Percentiles rank a stretch among this genome's conserved stretches.
phyloP scores from a whole-genome alignment of 2,113 vertebrate species.

The Panthera uncia region DNA sequence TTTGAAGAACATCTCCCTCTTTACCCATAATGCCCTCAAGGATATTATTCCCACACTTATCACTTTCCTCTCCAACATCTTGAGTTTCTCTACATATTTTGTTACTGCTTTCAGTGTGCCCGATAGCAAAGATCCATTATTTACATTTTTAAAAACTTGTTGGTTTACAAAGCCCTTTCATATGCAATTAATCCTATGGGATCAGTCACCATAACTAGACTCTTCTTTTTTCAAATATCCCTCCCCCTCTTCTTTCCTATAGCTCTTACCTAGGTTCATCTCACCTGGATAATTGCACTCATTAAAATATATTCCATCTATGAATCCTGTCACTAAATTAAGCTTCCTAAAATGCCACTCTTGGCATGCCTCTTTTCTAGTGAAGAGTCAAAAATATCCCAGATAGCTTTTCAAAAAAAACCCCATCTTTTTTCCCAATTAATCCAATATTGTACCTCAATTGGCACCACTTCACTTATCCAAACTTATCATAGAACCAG shows the following conservation, averaged over 20 bases:
- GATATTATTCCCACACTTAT: not conserved
- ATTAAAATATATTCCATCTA: not conserved
- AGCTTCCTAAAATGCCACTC: not conserved
- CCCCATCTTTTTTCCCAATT: not conserved
- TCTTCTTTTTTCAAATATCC: not conserved
- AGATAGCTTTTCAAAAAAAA: not conserved
- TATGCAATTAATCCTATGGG: not conserved
- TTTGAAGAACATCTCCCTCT: not conserved
- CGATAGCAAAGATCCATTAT: not conserved
- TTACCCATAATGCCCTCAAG: not conserved
- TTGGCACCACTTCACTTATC: not conserved
- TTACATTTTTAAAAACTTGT: not conserved
- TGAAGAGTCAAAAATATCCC: not conserved
- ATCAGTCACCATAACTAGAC: not conserved
- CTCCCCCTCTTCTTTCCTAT: not conserved
- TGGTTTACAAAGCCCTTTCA: not conserved
- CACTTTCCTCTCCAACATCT: not conserved
- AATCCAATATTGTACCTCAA: not conserved
- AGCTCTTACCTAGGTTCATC: not conserved
- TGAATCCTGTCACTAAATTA: slow-evolving; percentile 6
- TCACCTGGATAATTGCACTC: not conserved
- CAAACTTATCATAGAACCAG: not conserved
- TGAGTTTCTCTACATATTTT: not conserved
- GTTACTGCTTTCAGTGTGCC: not conserved
- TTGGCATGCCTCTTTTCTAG: not conserved